These are phyloP conservation scores for Danaus plexippus DNA, from an alignment of 1,140 invertebrate species.

Conservation along the genomic window DNA sequence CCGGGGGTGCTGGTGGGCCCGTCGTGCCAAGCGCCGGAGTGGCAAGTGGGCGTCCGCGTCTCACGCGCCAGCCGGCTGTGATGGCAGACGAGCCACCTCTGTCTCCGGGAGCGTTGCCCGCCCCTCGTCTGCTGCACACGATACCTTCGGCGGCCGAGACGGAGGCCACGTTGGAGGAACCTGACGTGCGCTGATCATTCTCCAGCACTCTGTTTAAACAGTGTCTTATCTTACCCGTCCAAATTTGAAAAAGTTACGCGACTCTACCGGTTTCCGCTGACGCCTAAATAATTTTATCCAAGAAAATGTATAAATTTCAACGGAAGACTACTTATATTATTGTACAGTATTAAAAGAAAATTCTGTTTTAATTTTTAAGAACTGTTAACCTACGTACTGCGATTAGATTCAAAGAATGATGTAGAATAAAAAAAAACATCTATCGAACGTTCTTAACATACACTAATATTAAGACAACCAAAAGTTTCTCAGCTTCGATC, in stretches of 20 bases:
- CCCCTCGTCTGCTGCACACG: conserved; percentile 78
- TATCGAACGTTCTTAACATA: too few species aligned
- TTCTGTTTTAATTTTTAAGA: too few species aligned
- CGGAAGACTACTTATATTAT: too few species aligned
- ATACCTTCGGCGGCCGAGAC: conserved; percentile 88
- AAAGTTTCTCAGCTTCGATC: too few species aligned
- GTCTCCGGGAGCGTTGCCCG: conserved; percentile 74
- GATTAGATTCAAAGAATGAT: too few species aligned
- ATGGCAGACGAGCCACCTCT: conserved; percentile 79
- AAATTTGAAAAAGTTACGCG: neutral
- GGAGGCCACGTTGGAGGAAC: conserved; percentile 80
- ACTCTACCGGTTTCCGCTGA: neutral
- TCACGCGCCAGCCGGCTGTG: conserved; percentile 83
- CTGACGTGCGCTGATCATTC: conserved; percentile 32
- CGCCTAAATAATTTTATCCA: too few species aligned
- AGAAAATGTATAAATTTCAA: too few species aligned
- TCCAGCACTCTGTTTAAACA: conserved; percentile 10
- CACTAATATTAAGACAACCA: too few species aligned
- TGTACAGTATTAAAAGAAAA: too few species aligned
- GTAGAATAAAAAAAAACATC: too few species aligned
- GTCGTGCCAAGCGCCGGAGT: conserved; percentile 75
- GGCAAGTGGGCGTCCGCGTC: conserved; percentile 77
- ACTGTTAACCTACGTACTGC: too few species aligned
- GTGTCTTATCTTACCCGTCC: conserved; percentile 17
- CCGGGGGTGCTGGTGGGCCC: conserved; percentile 37